phyloP scores from a whole-genome alignment of 2,888 invertebrate genomes.

The Drosophila kambysellisi region DNA sequence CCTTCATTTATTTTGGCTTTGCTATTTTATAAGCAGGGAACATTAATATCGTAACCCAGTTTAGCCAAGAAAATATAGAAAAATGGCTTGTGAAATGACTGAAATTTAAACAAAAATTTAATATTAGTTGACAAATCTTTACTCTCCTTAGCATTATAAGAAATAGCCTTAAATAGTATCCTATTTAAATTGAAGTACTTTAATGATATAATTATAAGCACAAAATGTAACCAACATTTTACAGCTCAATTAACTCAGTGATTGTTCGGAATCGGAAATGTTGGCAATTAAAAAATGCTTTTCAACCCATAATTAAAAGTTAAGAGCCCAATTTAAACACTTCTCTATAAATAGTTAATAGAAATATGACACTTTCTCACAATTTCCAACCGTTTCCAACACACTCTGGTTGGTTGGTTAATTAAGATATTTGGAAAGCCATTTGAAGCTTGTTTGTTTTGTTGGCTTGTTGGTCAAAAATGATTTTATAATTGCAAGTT shows the following conservation, averaged over 20 bases:
- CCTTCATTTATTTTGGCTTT: neutral
- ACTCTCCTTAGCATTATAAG: too few species aligned
- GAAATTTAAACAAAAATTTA: neutral
- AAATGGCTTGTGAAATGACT: neutral
- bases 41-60: neutral
- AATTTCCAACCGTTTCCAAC: constrained; percentile 16
- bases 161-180: neutral
- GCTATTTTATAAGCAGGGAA: neutral
- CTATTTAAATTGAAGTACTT: neutral
- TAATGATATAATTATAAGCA: constrained; percentile 6
- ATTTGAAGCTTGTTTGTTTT: constrained; percentile 34
- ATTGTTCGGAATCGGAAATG: constrained; percentile 14
- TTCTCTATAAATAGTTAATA: constrained; percentile 57
- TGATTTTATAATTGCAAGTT: constrained; percentile 75
- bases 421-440: constrained; percentile 75
- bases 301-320: constrained; percentile 39
- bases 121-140: neutral
- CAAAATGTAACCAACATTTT: neutral
- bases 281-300: constrained; percentile 30
- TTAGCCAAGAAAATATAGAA: neutral
- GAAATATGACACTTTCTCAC: constrained; percentile 76
- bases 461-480: constrained; percentile 56
- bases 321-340: constrained; percentile 24
- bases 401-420: constrained; percentile 35
- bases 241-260: constrained; percentile 5